Evolutionary conservation across 2,888 invertebrate genomes (phyloP), one percentile per base, ranked within the genome.

Genomic region (Coelopa pilipes): DNA sequence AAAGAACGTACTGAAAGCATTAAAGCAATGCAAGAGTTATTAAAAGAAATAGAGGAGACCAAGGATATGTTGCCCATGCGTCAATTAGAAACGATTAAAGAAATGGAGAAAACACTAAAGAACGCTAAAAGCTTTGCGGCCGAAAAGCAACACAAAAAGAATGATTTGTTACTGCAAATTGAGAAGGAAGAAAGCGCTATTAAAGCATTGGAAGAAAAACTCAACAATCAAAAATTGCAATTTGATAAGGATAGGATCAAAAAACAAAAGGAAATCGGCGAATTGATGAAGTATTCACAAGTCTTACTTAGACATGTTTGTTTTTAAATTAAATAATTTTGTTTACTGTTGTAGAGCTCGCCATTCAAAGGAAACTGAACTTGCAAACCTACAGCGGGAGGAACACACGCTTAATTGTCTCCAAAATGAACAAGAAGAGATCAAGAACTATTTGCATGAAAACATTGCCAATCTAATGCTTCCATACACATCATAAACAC

Each of bases 1-100:
- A 78, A 81, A 4, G 79, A 81, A 4, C 80, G 79, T 4, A 77
- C 80, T 12, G 60, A 75, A 0, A 76, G 72, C 34, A 79, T 80
- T 1, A 78, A 76, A 34, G 15, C 15, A 0, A 78, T 78, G 57
- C 71, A 77, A 21, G 47, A 73, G 5, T 50, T 81, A 9, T 74
- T 59, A 3, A 65, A 77, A 2, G 74, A 80, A 1, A 74, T 85
- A 1, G 79, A 80, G 13, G 76, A 78, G 17, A 55, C 76, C 0
- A 45, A 73, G 7, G 77, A 80, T 9, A 74, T 79, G 7, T 34
- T 84, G 10, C 78, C 81, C 0, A 47, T 75, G 0, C 71, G 75
- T 2, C 4, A 77, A 3, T 19, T 83, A 0, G 75, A 72, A 10
- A 74, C 78, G 0, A 76, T 78, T 12, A 79, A 78, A 34, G 78